These are phyloP conservation scores for Penaeus japonicus DNA, from an alignment of 1,140 invertebrate genomes.

Conservation along the genomic window DNA sequence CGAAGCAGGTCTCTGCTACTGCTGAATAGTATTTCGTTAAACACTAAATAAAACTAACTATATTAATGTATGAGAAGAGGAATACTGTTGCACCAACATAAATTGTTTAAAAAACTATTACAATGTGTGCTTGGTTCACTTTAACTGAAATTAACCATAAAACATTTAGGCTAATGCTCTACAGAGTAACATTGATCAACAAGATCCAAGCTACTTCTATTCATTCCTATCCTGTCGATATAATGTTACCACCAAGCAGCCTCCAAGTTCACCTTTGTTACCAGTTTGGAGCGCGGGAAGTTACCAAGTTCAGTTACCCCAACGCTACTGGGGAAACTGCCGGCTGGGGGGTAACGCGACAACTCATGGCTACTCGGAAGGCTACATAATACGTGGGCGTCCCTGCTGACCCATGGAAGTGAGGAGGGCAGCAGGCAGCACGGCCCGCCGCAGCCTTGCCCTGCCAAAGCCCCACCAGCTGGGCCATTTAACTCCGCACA, in stretches of 20 bases:
- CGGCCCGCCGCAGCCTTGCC: neutral
- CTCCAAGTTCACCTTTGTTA: neutral
- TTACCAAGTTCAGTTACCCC: neutral
- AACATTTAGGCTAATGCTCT: no score
- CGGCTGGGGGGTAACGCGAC: neutral
- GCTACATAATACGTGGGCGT: neutral
- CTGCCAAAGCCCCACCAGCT: conserved; percentile 39
- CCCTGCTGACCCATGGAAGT: conserved; percentile 1
- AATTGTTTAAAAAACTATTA: no score
- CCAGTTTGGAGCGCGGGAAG: neutral
- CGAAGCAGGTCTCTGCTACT: no score
- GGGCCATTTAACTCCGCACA: conserved; percentile 53
- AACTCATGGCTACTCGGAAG: neutral
- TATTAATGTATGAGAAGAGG: no score
- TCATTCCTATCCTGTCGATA: neutral
- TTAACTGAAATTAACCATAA: no score
- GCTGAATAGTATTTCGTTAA: no score
- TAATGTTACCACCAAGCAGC: neutral
- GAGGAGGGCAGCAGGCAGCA: neutral
- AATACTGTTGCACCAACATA: no score
- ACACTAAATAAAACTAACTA: no score
- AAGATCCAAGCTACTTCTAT: neutral
- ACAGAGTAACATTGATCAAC: no score
- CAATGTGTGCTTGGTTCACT: no score
- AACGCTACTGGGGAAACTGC: neutral